Base-by-base conservation (phyloP, 2,888 invertebrate species). In the Nymphalis polychloros region DNA sequence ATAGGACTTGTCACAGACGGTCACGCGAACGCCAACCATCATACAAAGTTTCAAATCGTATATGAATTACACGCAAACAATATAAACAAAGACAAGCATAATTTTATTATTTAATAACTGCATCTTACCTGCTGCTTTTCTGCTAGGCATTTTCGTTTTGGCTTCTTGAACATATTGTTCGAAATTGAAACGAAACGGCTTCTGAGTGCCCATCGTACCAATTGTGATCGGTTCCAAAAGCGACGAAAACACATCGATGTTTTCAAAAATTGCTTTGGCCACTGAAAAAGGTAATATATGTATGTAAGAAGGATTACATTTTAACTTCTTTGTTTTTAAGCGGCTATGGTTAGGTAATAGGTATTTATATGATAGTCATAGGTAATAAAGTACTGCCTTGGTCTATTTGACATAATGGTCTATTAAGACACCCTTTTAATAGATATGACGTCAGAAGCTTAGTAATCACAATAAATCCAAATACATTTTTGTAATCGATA, bases 161-260 rank as follows among this genome's bases (percentile, higher is more conserved):
- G 92, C 90, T 72, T 92, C 92, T 74, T 91, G 86, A 17, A 92
- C 85, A 71, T 92, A 92, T 72, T 91, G 90, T 72, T 92, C 91
- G 72, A 91, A 92, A 27, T 78, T 73, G 66, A 91, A 89, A n/a
- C 89, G 81, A 73, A 88, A 92, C 3, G 92, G 91, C 69, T 92
- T 92, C 73, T 92, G 92, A 1, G 92, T 90, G 4, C 92, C 92
- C 87, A 92, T 83, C 0, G 92, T 92, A 8, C 92, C 92, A 17
- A 92, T 76, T 0, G 89, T 89, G 27, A 92, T 79, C 0, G 92
- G 92, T 72, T 92, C 92, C 80, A 92, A 75, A 19, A 90, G 64
- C 8, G 83, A 82, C 16, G 92, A 81, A 57, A 90, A 72, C 5
- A 91, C 87, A 13, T 91, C 91, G 78, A 92, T 78, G 66, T 92